Evolutionary conservation across 2,797 vertebrate genomes (phyloP).

Genomic region (Dendrocincla tyrannina): DNA sequence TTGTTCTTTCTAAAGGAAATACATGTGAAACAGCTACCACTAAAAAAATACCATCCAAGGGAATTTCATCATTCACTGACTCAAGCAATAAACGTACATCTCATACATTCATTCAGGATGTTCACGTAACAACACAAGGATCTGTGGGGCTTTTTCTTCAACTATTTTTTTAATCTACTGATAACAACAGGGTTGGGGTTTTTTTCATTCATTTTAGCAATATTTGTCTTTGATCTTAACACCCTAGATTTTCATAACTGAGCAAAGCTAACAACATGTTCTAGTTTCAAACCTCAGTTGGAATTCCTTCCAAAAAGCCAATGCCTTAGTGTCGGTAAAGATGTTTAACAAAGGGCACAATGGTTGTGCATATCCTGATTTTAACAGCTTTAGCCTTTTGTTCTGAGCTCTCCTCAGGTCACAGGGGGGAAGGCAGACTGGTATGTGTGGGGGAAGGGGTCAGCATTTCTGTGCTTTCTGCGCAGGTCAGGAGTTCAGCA

Average conservation of each 20-base stretch:
- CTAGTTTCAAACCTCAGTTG: no score
- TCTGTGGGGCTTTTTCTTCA: not conserved
- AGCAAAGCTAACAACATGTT: not conserved
- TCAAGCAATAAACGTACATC: not conserved
- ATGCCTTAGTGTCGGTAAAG: no score
- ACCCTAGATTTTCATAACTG: not conserved
- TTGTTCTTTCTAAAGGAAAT: constrained; percentile 28
- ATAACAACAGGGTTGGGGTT: accelerated
- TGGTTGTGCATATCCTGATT: no score
- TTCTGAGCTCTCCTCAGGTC: no score
- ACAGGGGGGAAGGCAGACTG: no score
- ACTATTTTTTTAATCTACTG: not conserved
- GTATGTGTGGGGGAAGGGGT: no score
- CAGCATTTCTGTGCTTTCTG: no score
- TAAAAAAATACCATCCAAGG: not conserved
- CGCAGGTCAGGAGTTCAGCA: no score
- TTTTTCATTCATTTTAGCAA: not conserved
- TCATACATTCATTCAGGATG: not conserved
- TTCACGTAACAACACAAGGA: not conserved
- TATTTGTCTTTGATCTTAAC: not conserved
- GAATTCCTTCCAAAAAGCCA: no score
- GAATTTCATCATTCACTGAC: not conserved
- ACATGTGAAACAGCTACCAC: not conserved
- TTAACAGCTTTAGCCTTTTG: no score
- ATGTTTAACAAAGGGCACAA: no score